These are phyloP conservation scores for Copidosoma aretas DNA, from an alignment of 2,888 invertebrate species.

Conservation along the genomic window DNA sequence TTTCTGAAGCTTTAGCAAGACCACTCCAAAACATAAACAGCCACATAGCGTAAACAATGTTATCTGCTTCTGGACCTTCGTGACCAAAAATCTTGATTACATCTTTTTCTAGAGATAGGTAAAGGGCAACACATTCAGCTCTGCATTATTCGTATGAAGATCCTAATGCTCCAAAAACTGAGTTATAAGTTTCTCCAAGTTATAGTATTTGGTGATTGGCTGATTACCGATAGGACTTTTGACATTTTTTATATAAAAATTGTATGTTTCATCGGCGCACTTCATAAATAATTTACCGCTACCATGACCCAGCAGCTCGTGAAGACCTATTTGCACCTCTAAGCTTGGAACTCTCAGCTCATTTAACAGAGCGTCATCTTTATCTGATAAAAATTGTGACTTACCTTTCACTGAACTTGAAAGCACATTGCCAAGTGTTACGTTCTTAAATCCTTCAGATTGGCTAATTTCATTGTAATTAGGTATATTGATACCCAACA, in stretches of 20 bases:
- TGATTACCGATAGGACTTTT: slow-evolving; percentile 75
- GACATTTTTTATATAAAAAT: slow-evolving; percentile 77
- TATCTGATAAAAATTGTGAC: slow-evolving; percentile 79
- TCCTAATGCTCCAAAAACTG: slow-evolving; percentile 85
- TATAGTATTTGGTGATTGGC: slow-evolving; percentile 76
- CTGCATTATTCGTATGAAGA: slow-evolving; percentile 96
- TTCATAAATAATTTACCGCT: slow-evolving; percentile 88
- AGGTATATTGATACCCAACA: slow-evolving; percentile 96
- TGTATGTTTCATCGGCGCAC: slow-evolving; percentile 77
- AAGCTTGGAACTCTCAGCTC: slow-evolving; percentile 84
- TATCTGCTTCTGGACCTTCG: slow-evolving; percentile 75
- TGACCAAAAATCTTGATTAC: slow-evolving; percentile 85
- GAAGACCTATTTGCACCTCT: slow-evolving; percentile 93
- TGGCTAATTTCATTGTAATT: slow-evolving; percentile 99
- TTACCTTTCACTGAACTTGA: slow-evolving; percentile 80
- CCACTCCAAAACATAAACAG: slow-evolving; percentile 86
- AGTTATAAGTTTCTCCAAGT: slow-evolving; percentile 90
- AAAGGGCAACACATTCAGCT: slow-evolving; percentile 96
- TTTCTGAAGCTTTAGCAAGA: slow-evolving; percentile 82
- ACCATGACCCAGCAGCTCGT: slow-evolving; percentile 94
- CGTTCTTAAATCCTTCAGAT: slow-evolving; percentile 96
- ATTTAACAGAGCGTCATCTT: slow-evolving; percentile 80
- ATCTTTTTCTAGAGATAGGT: slow-evolving; percentile 79
- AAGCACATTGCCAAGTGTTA: slow-evolving; percentile 95
- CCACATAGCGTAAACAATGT: slow-evolving; percentile 93